These are phyloP conservation scores for Metopia argyrocephala DNA, from an alignment of 2,888 invertebrate species.

Conservation along the genomic window DNA sequence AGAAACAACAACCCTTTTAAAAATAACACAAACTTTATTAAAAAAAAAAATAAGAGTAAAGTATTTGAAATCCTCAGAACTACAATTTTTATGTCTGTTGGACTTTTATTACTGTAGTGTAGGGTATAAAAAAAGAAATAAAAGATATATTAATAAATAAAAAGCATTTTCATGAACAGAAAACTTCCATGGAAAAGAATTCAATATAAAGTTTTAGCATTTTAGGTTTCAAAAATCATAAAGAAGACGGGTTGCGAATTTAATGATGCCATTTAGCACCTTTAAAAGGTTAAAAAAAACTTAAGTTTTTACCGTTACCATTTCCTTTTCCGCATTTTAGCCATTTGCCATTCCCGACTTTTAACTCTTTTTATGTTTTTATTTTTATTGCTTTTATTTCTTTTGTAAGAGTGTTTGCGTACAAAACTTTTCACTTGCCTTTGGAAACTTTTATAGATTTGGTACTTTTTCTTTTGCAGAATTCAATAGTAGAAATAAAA, in stretches of 20 bases:
- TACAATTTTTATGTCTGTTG: no score
- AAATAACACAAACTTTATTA: no score
- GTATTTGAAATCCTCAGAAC: no score
- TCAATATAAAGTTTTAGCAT: constrained; percentile 63
- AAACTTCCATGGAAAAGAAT: constrained; percentile 55
- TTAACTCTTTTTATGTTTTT: constrained; percentile 3
- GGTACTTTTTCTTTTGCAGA: background rate
- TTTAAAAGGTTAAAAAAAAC: constrained; percentile 49
- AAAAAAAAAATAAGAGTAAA: no score
- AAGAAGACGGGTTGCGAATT: constrained; percentile 61
- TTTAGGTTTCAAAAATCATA: constrained; percentile 59
- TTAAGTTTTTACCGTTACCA: constrained; percentile 29
- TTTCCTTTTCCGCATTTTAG: constrained; percentile 33
- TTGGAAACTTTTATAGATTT: background rate
- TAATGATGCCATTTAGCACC: constrained; percentile 64
- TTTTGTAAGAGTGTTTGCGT: constrained; percentile 10
- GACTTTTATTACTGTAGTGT: no score
- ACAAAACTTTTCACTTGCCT: constrained; percentile 44
- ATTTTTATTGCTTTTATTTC: background rate
- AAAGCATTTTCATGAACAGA: constrained; percentile 16
- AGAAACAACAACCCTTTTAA: no score
- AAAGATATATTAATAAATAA: constrained; percentile 18
- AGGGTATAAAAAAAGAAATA: constrained; percentile 10
- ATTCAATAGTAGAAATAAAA: constrained; percentile 43
- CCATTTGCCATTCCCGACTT: no score